phyloP scores from a whole-genome alignment of 2,797 vertebrate genomes.

The Oophaga sylvatica region DNA sequence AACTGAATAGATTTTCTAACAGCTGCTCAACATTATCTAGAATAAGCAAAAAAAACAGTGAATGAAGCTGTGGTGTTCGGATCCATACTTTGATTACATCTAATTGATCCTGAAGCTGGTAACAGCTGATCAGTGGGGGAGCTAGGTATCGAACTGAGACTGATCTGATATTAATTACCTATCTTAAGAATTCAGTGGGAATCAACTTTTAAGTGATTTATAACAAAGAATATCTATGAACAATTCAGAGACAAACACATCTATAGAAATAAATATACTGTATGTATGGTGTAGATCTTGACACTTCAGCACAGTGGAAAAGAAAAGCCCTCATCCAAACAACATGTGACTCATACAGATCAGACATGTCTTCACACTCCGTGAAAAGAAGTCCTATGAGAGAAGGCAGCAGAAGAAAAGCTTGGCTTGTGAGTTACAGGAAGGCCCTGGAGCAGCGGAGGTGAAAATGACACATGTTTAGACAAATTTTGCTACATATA shows the following conservation, averaged over 20 bases:
- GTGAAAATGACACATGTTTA: conserved; percentile 49
- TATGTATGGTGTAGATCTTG: not conserved
- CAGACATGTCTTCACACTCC: conserved; percentile 8
- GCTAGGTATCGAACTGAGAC: too few species aligned
- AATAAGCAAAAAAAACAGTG: too few species aligned
- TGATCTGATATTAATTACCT: too few species aligned
- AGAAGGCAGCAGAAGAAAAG: not conserved
- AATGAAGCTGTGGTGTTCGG: too few species aligned
- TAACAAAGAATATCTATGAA: not conserved
- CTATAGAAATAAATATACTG: conserved; percentile 7
- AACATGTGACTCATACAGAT: conserved; percentile 2
- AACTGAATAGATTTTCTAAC: too few species aligned
- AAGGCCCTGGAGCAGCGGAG: conserved; percentile 26
- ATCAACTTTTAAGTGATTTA: not conserved
- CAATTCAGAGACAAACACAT: not conserved
- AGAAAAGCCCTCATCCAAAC: conserved; percentile 7
- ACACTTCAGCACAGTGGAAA: conserved; percentile 17
- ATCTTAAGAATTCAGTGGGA: too few species aligned
- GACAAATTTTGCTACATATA: conserved; percentile 27
- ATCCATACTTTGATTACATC: too few species aligned
- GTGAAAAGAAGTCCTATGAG: conserved; percentile 26
- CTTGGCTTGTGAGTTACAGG: conserved; percentile 14
- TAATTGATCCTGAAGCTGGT: too few species aligned
- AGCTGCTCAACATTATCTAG: too few species aligned
- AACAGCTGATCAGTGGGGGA: too few species aligned